These are phyloP conservation scores for Hassar affinis DNA, from an alignment of 2,113 vertebrate species.

Conservation along the genomic window DNA sequence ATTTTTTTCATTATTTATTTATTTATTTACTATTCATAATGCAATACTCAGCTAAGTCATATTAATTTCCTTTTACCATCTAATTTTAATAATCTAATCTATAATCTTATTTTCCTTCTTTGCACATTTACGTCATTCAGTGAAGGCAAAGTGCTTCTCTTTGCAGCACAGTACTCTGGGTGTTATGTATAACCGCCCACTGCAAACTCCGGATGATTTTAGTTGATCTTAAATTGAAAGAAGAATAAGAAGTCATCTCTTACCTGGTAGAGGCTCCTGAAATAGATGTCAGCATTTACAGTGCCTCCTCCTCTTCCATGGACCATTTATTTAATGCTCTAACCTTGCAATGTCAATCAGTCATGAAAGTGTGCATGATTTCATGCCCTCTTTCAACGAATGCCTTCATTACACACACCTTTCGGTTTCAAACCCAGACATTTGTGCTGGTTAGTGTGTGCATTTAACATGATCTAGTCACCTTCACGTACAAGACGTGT, in stretches of 20 bases:
- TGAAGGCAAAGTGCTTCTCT: neutral
- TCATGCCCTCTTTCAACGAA: conserved; percentile 50
- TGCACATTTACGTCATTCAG: neutral
- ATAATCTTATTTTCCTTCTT: conserved; percentile 3
- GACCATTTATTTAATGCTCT: conserved; percentile 69
- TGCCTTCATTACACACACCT: conserved; percentile 61
- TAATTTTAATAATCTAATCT: too few relatives aligned
- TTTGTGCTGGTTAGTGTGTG: neutral
- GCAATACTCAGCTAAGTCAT: neutral
- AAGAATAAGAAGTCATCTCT: conserved; percentile 8
- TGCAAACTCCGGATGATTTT: neutral
- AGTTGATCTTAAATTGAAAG: neutral
- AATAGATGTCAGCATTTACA: conserved; percentile 44
- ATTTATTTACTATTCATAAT: neutral
- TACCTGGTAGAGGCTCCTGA: conserved; percentile 29
- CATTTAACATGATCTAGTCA: conserved; percentile 13
- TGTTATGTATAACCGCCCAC: neutral
- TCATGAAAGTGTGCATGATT: conserved; percentile 64
- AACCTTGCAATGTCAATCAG: conserved; percentile 69
- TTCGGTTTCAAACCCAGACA: neutral
- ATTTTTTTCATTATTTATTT: too few relatives aligned
- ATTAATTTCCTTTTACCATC: neutral
- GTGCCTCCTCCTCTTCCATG: conserved; percentile 55
- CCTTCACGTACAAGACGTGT: conserved; percentile 1
- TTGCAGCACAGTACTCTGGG: neutral